Percentiles rank a stretch among this genome's conserved stretches.
Conservation (phyloP, 2,888 invertebrate genomes). For the Drosophila melanosoma region DNA sequence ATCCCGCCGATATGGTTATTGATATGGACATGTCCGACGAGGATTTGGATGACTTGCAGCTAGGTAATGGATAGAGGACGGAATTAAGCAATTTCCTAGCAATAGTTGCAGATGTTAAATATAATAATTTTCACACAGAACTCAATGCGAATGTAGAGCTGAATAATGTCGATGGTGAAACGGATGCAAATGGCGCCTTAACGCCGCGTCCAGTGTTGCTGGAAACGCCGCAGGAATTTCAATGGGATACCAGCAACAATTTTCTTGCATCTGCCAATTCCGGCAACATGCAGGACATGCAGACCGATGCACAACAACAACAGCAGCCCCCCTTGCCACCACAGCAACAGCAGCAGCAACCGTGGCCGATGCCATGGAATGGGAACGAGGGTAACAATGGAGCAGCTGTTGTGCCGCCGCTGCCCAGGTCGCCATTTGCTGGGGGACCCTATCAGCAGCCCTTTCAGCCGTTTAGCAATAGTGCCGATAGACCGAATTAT, state of each 20-base stretch:
- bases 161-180: slow-evolving; percentile 47
- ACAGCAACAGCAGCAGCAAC: slow-evolving; percentile 50
- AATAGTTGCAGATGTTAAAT: slow-evolving; percentile 19
- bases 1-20: slow-evolving; percentile 89
- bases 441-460: slow-evolving; percentile 58
- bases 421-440: slow-evolving; percentile 52
- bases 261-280: slow-evolving; percentile 43
- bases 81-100: slow-evolving; percentile 7
- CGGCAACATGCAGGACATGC: slow-evolving; percentile 62
- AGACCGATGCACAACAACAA: slow-evolving; percentile 52
- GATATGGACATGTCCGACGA: slow-evolving; percentile 96
- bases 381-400: slow-evolving; percentile 57
- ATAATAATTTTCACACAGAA: slow-evolving; percentile 50
- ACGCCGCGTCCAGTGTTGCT: slow-evolving; percentile 76
- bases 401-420: slow-evolving; percentile 48
- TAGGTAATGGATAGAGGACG: slow-evolving; percentile 72
- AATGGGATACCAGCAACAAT: slow-evolving; percentile 73
- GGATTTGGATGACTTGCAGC: slow-evolving; percentile 86
- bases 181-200: slow-evolving; percentile 56
- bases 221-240: slow-evolving; percentile 80
- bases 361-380: slow-evolving; percentile 78
- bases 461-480: slow-evolving; percentile 67
- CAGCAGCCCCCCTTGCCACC: slow-evolving; percentile 51
- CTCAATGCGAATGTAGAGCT: slow-evolving; percentile 48
- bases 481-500: slow-evolving; percentile 65